Evolutionary conservation across 1,140 invertebrate species (phyloP), one percentile per base, ranked within the genome.

Genomic region (Heterodera schachtii): DNA sequence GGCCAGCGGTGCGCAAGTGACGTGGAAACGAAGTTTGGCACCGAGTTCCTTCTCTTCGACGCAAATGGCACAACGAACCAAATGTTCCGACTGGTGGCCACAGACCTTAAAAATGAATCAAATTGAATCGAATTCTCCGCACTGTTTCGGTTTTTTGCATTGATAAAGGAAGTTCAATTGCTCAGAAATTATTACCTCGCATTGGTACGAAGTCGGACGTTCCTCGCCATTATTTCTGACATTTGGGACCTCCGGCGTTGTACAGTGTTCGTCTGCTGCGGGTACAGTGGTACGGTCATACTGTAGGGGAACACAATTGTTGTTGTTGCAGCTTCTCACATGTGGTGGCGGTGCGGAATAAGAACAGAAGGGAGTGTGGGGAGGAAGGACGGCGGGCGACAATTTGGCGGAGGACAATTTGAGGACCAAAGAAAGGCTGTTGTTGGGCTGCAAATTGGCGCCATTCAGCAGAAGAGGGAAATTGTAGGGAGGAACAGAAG

Each of bases 1-100:
- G 49, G 82, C 82, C 21, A 83, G 44, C 16, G 81, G 82, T 21
- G 82, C 82, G 57, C 82, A 83, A 13, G 82, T 83, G 31, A 84
- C 83, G 66, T 83, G 82, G 44, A 74, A 83, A 11, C 79, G 82
- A 31, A 83, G 73, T 52, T 75, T 49, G 41, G 81, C 81, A 60
- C 80, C 81, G 31, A 64, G 41, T 41, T 82, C 81, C 49, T 81
- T 66, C 66, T 2, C 16, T 69, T 67, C 46, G 49, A 79, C 46
- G 70, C 80, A 81, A 75, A 81, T 67, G 70, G 73, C 43, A 43
- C 80, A 81, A 2, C 74, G 80, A 41, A 78, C 43, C 16, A 81
- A 67, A 81, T 69, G 71, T 16, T 80, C 78, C 5, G 78, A 80
- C 41, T 73, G 67, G 13, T 73, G 78, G 11, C 77, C 77, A 46